These are phyloP conservation scores for Tretioscincus oriximinensis DNA, from an alignment of 2,113 vertebrate genomes.

Conservation along the genomic window DNA sequence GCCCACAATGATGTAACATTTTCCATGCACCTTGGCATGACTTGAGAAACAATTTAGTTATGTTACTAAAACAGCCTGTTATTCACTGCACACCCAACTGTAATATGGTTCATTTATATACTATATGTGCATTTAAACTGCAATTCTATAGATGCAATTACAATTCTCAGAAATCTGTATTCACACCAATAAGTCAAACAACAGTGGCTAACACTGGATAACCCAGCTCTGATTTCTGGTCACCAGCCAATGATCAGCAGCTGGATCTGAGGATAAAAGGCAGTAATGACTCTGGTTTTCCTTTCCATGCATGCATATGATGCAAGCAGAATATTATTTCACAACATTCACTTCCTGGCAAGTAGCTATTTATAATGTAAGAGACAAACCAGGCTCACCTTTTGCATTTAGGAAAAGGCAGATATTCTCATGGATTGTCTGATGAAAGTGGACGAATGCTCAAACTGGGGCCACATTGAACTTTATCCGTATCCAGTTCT, in stretches of 20 bases:
- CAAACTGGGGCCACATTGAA: conserved; percentile 52
- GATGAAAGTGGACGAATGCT: conserved; percentile 43
- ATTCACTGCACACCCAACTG: conserved; percentile 2
- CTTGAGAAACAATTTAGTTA: conserved; percentile 21
- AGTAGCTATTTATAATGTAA: conserved; percentile 65
- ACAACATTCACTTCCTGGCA: conserved; percentile 48
- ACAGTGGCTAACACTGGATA: background rate
- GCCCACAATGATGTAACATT: conserved; percentile 7
- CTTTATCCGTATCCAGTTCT: conserved; percentile 39
- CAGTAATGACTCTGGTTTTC: conserved; percentile 17
- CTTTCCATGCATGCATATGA: conserved; percentile 25
- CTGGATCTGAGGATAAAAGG: background rate
- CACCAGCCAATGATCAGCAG: background rate
- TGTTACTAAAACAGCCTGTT: background rate
- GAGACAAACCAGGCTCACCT: conserved; percentile 44
- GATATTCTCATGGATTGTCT: conserved; percentile 50
- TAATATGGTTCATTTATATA: background rate
- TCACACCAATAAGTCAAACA: background rate
- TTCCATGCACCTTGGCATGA: background rate
- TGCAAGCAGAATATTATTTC: conserved; percentile 42
- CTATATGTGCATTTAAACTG: background rate
- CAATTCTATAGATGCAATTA: background rate
- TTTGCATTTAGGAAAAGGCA: conserved; percentile 54
- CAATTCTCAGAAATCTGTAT: background rate
- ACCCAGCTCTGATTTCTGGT: background rate